phyloP scores from a whole-genome alignment of 2,797 vertebrate species.

The Etheostoma nigrum region DNA sequence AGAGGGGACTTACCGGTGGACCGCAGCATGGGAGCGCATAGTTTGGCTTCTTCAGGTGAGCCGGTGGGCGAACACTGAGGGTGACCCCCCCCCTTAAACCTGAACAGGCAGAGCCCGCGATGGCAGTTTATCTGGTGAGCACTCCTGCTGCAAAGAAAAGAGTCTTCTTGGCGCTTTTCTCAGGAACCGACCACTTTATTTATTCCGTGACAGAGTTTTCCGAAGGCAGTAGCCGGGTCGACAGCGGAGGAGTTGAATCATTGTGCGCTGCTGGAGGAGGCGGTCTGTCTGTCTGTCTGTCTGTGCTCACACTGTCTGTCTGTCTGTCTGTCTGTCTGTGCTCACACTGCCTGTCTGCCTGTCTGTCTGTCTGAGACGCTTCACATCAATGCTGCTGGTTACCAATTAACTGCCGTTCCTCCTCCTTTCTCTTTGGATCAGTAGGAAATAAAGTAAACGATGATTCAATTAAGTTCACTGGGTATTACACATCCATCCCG shows the following conservation, averaged over 20 bases:
- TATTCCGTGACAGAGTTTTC: constrained; percentile 37
- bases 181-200: constrained; percentile 27
- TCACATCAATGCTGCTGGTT: constrained; percentile 21
- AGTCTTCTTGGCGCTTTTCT: constrained; percentile 13
- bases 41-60: constrained; percentile 68
- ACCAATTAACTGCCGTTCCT: neutral
- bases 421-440: neutral
- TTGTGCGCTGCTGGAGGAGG: constrained; percentile 52
- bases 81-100: constrained; percentile 7
- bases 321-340: neutral
- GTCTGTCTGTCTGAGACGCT: constrained; percentile 31
- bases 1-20: constrained; percentile 59
- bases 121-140: neutral
- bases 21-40: constrained; percentile 68
- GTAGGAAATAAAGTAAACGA: neutral
- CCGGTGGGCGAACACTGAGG: constrained; percentile 23
- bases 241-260: constrained; percentile 51
- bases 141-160: neutral
- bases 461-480: no score
- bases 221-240: constrained; percentile 23
- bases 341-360: neutral
- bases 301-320: neutral
- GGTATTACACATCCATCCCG: neutral
- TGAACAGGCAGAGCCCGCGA: constrained; percentile 3
- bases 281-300: constrained; percentile 18